Base-by-base conservation (phyloP, 2,888 invertebrate genomes). In the Deroplatys truncata region DNA sequence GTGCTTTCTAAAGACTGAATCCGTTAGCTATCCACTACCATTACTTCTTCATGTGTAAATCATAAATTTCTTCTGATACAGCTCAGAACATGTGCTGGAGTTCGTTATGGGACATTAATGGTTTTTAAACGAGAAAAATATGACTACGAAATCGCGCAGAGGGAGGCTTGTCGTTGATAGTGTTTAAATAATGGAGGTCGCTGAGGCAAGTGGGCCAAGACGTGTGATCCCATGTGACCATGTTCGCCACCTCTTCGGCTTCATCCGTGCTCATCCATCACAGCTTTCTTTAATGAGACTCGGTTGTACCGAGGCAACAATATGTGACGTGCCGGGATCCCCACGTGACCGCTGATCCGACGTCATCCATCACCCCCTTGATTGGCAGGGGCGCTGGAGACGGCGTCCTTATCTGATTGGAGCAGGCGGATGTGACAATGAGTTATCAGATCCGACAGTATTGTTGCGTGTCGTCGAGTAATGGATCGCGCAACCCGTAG, bases 281-380 rank as follows among this genome's bases (percentile, higher is more conserved):
- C 56, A 72, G 56, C 56, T 20, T 72, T 72, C 56, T 72, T 72
- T 72, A 72, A 72, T 72, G 56, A 72, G 16, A 72, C 20, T 72
- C 56, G 56, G 56, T 72, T 72, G 56, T 72, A 7, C 56, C 56
- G 20, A 72, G 56, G 20, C 56, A 87, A 87, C 87, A 87, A 87
- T 87, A 83, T 83, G 87, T 87, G 87, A 87, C 87, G 29, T 25
- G 87, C n/a, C 35, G 31, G 35, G 49, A 49, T 49, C 49, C 87
- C 88, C 89, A 89, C 84, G 89, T 89, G 89, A 88, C 89, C 89
- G 35, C 89, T 43, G 56, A 85, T 56, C 84, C 43, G 89, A 82
- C 83, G 43, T 85, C 88, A 88, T 90, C 90, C 86, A 90, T 90
- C 90, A 90, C 86, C 84, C 25, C 29, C 31, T 20, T 90, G 90